These are phyloP conservation scores for Arctocebus calabarensis DNA, from an alignment of 2,797 vertebrate genomes.

Conservation along the genomic window DNA sequence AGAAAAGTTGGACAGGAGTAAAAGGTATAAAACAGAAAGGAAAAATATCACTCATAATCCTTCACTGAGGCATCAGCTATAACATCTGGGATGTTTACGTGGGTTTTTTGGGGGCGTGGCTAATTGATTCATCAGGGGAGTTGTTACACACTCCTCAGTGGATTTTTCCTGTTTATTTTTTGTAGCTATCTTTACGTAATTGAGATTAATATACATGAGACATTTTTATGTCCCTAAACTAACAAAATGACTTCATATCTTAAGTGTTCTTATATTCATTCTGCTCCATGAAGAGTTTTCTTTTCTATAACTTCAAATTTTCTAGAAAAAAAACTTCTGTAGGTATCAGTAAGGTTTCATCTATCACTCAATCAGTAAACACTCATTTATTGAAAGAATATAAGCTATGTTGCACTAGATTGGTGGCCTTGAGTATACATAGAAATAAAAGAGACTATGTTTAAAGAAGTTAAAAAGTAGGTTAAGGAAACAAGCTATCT, in stretches of 20 bases:
- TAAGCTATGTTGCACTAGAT: not conserved
- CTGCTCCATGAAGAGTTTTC: not conserved
- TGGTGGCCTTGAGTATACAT: not conserved
- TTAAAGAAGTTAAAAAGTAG: not conserved
- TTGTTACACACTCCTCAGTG: no score
- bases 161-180: not conserved
- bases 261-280: slow-evolving; percentile 8
- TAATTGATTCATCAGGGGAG: no score
- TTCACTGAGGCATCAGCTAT: not conserved
- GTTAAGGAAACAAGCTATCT: not conserved
- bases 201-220: not conserved
- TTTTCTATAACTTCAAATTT: not conserved
- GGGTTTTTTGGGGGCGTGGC: no score
- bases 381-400: not conserved
- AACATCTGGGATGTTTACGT: not conserved
- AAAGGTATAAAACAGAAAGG: not conserved
- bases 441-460: not conserved
- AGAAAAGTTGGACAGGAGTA: slow-evolving; percentile 31
- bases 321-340: slow-evolving; percentile 40
- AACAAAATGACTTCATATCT: not conserved
- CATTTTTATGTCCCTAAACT: slow-evolving; percentile 12
- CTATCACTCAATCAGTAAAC: not conserved
- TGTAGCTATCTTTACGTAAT: not conserved
- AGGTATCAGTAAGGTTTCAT: slow-evolving; percentile 5
- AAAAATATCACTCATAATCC: not conserved